phyloP scores from a whole-genome alignment of 2,113 vertebrate genomes.

The Ardeotis arabs region DNA sequence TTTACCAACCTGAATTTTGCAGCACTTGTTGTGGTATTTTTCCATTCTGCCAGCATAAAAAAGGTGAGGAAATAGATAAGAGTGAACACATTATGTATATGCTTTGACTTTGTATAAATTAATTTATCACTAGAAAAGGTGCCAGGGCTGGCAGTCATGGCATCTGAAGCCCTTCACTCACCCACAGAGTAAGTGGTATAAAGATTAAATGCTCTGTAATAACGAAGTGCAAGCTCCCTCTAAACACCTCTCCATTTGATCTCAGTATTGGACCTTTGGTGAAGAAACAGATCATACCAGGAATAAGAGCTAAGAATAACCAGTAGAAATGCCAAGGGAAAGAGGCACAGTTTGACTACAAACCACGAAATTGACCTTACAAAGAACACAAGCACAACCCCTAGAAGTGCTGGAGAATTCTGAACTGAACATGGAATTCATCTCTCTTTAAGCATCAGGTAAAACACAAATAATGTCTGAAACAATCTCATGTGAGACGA shows the following conservation, averaged over 20 bases:
- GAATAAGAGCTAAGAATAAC: constrained; percentile 9
- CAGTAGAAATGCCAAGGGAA: background rate
- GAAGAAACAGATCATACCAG: background rate
- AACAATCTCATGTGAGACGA: background rate
- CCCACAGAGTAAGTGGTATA: background rate
- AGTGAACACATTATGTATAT: background rate
- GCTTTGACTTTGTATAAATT: background rate
- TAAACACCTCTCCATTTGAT: background rate
- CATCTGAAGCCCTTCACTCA: background rate
- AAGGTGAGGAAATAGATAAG: background rate
- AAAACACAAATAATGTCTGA: background rate
- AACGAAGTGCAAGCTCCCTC: background rate
- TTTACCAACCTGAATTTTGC: background rate
- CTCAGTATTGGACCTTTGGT: background rate
- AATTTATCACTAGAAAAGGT: background rate
- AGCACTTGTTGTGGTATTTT: background rate
- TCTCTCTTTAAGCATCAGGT: background rate
- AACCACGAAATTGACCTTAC: background rate
- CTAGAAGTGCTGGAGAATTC: background rate
- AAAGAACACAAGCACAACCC: background rate
- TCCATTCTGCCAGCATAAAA: background rate
- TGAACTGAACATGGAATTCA: background rate
- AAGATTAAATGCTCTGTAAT: background rate
- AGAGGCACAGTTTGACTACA: background rate
- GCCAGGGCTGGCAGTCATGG: background rate